Evolutionary conservation across 2,113 vertebrate genomes (phyloP).

Genomic region (Stercorarius parasiticus): DNA sequence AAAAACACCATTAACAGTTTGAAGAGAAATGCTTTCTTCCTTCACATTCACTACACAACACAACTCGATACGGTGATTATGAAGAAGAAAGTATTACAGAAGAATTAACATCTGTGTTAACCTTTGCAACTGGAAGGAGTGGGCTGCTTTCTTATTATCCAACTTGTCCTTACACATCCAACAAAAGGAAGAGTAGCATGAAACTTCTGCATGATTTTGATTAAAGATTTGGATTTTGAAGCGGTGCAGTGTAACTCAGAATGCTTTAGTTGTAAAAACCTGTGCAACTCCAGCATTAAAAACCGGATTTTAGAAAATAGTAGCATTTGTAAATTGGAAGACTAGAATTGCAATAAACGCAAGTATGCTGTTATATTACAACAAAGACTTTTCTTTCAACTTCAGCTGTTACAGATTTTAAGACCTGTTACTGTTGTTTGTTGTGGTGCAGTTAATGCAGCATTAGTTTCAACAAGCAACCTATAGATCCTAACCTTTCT

Average conservation of each 20-base stretch:
- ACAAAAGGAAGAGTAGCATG: not conserved
- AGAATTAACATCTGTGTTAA: not conserved
- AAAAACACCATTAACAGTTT: not conserved
- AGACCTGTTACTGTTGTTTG: not conserved
- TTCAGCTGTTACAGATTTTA: not conserved
- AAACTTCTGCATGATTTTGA: not conserved
- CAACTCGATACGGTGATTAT: not conserved
- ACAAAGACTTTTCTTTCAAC: not conserved
- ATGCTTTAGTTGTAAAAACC: not conserved
- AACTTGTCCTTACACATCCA: not conserved
- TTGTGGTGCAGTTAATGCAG: not conserved
- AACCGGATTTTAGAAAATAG: not conserved
- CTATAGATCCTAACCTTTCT: slow-evolving; percentile 67
- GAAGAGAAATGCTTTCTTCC: not conserved
- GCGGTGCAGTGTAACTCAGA: not conserved
- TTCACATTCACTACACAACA: not conserved
- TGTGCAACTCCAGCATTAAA: not conserved
- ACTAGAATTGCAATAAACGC: not conserved
- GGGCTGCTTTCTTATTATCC: not conserved
- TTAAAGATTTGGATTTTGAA: not conserved
- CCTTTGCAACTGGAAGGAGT: not conserved
- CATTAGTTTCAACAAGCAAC: not conserved
- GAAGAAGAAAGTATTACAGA: not conserved
- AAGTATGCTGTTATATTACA: not conserved
- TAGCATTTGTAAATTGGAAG: not conserved